Evolutionary conservation across 2,888 invertebrate species (phyloP), one percentile per base, ranked within the genome.

Genomic region (Drosophila rubida): DNA sequence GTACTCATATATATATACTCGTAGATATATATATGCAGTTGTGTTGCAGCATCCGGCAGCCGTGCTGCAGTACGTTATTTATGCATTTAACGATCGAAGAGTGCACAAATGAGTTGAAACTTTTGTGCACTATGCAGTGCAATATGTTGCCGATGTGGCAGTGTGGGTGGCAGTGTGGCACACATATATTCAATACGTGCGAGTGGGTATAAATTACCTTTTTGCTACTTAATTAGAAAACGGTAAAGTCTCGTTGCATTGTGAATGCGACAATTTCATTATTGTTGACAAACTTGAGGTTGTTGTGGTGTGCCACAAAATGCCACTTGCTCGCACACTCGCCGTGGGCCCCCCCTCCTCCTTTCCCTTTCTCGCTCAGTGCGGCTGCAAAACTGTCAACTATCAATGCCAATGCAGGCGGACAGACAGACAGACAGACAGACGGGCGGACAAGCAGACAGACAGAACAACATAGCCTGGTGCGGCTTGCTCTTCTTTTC

Each of bases 251-350:
- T 44, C 23, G 60, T 30, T 50, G 68, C 55, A 42, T 44, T 69
- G 50, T 68, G 80, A 65, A 71, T 65, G 69, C 53, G 57, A 46
- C 60, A 75, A 80, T 82, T 82, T 82, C 69, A 80, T 79, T 79
- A 72, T 73, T 80, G 86, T 86, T 83, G 86, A 83, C 83, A 83
- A 80, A 73, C 78, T 85, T 71, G 67, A 72, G 86, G 82, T 65
- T 62, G 64, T 68, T 77, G 76, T 67, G 76, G 86, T 69, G 46
- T 59, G 71, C 75, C 76, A 74, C 78, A 65, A 71, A 83, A 70
- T 63, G 66, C 44, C 62, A 71, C 63, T 41, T 32, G 32, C 16
- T 65, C 63, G 60, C 53, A 65, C 53, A 9, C 53, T 13, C 19
- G 22, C 42, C 7, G 11, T 19, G 4, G 3, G 11, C 13, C 41